Percentiles rank a stretch among this genome's conserved stretches.
These are phyloP conservation scores for Pantherophis alleghaniensis DNA, from an alignment of 2,797 vertebrate genomes.

Conservation along the genomic window DNA sequence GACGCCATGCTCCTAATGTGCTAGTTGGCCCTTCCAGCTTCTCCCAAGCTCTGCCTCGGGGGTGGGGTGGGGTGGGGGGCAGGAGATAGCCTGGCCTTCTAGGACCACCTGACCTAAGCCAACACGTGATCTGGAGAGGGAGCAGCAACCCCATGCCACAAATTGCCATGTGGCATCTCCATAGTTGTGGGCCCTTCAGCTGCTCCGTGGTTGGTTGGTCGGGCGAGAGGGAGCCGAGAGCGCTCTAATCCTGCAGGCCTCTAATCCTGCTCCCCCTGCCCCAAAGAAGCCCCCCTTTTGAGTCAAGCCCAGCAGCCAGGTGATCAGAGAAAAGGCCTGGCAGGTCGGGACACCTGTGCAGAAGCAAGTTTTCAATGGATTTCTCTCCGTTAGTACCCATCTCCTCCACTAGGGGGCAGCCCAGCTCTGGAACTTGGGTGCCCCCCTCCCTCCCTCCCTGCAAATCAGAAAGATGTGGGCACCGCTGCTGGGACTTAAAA, in stretches of 20 bases:
- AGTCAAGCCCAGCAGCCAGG: not conserved
- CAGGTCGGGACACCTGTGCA: too few relatives aligned
- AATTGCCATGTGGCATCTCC: too few relatives aligned
- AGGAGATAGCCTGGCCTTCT: not conserved
- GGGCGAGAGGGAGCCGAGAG: not conserved
- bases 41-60: not conserved
- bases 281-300: not conserved
- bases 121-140: not conserved
- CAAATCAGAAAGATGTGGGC: not conserved
- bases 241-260: not conserved
- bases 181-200: not conserved
- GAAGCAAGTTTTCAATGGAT: not conserved
- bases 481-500: not conserved
- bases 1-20: not conserved
- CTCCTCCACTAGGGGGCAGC: not conserved
- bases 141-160: not conserved
- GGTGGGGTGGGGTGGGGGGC: not conserved
- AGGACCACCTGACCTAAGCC: too few relatives aligned
- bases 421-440: not conserved
- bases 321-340: not conserved
- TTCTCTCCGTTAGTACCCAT: accelerated
- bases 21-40: not conserved
- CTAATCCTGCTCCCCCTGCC: not conserved
- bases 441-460: not conserved
- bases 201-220: not conserved